Conservation (phyloP, 2,888 invertebrate species). For the Orthosia gracilis region DNA sequence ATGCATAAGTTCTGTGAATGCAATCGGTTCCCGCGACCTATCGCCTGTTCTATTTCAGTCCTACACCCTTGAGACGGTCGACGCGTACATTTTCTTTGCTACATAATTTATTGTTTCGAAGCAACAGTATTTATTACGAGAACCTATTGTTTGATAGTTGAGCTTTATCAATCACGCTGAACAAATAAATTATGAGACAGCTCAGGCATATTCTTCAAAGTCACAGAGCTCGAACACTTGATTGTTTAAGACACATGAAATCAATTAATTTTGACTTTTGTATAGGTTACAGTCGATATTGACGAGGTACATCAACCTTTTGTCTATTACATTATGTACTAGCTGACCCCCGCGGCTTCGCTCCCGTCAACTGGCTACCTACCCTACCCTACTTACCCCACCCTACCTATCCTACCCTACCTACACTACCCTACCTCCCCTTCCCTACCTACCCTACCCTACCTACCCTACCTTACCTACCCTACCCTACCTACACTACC, state of each 20-base stretch:
- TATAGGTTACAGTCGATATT: constrained; percentile 26
- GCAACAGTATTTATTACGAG: constrained; percentile 36
- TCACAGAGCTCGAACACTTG: constrained; percentile 32
- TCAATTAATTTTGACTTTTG: constrained; percentile 57
- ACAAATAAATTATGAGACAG: constrained; percentile 61
- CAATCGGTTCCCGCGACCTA: constrained; percentile 68
- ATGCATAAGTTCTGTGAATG: constrained; percentile 80
- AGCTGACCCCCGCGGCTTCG: too few relatives aligned
- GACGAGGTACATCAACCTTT: constrained; percentile 4
- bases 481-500: too few relatives aligned
- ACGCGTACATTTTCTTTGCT: constrained; percentile 50
- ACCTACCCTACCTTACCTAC: too few relatives aligned
- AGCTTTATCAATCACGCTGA: constrained; percentile 55
- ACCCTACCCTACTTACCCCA: too few relatives aligned
- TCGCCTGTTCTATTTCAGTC: constrained; percentile 76
- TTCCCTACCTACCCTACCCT: too few relatives aligned
- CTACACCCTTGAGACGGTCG: constrained; percentile 65
- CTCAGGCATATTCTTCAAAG: constrained; percentile 52
- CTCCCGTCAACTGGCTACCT: too few relatives aligned
- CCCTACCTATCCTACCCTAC: too few relatives aligned
- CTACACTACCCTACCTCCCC: too few relatives aligned
- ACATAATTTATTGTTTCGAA: constrained; percentile 63
- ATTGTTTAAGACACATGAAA: constrained; percentile 43
- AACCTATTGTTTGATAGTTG: constrained; percentile 56
- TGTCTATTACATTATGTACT: neutral